Evolutionary conservation across 2,888 invertebrate species (phyloP), one percentile per base, ranked within the genome.

Genomic region (Cheilosia vulpina): DNA sequence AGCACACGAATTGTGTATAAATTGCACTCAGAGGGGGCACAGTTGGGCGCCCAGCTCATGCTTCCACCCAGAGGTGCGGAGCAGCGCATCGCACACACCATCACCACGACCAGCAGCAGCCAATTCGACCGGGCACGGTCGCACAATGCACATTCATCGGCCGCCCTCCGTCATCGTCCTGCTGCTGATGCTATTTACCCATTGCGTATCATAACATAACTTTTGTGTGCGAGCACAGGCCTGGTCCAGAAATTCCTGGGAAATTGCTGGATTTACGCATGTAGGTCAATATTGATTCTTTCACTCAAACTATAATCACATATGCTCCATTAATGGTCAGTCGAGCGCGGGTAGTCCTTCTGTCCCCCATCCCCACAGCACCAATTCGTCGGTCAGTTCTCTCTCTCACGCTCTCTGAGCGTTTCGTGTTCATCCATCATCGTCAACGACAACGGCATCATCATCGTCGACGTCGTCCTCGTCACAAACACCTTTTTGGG

Each of bases 261-360:
- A 87, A 82, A 82, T 73, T 85, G 76, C 63, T 85, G 85, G 81
- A 85, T 87, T 87, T 87, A 87, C 87, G 87, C 87, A 87, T 87
- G 87, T 87, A 87, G 87, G 87, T 87, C 87, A 87, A 87, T 87
- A 87, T 87, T 87, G 87, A 87, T 87, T 87, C 87, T 87, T 87
- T 82, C 73, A 82, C 87, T 82, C 87, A 87, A 85, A 82, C 87
- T 82, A 87, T 87, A 82, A 87, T 87, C 87, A 87, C 87, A 87
- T 87, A 87, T 87, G 87, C 87, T 82, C 82, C 87, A 87, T 87
- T 87, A 87, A 87, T 82, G 82, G 81, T 82, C 72, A 80, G 73
- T 78, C 69, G 82, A 69, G 63, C 68, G 43, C 45, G 62, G 57
- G 68, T 76, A 53, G 75, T 79, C 34, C 27, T 9, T 9, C 7